Conservation (phyloP, 1,140 invertebrate species). For the Halictus rubicundus region DNA sequence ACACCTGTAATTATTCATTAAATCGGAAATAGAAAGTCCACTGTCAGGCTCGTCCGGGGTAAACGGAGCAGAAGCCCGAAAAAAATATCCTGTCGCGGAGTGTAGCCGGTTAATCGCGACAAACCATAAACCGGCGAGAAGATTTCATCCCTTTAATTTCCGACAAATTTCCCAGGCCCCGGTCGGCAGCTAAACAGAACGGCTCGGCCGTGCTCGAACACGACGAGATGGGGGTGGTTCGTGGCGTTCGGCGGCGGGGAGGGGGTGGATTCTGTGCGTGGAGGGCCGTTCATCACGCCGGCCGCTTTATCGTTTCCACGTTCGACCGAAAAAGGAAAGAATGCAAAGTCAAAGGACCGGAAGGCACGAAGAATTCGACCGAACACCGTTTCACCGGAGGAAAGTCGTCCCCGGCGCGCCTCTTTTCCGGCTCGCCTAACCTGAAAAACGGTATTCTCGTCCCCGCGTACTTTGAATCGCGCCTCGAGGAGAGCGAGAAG, state of each 20-base stretch:
- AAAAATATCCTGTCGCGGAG: no score
- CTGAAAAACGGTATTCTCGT: conserved; percentile 54
- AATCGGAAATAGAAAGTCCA: no score
- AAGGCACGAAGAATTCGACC: conserved; percentile 39
- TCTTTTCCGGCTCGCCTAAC: conserved; percentile 61
- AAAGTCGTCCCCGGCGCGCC: conserved; percentile 43
- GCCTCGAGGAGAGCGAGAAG: conserved; percentile 35
- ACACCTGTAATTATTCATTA: no score
- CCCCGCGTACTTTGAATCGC: conserved; percentile 37
- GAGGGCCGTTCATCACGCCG: conserved; percentile 17
- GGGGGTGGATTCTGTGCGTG: no score
- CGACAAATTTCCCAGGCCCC: conserved; percentile 20
- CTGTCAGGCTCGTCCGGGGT: no score
- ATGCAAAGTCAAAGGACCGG: conserved; percentile 21
- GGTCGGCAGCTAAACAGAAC: neutral
- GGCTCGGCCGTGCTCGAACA: neutral
- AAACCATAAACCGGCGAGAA: neutral
- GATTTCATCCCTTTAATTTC: conserved; percentile 9
- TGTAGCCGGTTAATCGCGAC: neutral
- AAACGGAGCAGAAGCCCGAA: no score
- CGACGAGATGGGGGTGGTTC: neutral
- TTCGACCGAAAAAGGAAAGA: conserved; percentile 22
- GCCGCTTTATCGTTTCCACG: conserved; percentile 30
- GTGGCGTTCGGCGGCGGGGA: neutral
- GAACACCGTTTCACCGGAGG: conserved; percentile 35